Evolutionary conservation across 2,888 invertebrate genomes (phyloP).

Genomic region (Eledona agricola): DNA sequence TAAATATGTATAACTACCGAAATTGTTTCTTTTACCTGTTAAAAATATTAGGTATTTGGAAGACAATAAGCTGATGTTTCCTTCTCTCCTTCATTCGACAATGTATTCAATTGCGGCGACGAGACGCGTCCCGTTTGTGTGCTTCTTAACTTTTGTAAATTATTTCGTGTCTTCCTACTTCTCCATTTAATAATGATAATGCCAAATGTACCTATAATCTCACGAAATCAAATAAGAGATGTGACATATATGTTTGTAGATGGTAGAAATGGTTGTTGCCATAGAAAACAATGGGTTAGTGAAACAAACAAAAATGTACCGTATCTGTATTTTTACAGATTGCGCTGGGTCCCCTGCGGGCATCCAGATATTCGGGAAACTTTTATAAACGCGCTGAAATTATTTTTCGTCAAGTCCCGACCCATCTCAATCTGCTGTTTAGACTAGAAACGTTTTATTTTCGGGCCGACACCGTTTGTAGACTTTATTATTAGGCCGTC

Average conservation of each 20-base stretch:
- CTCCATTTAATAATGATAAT: conserved; percentile 46
- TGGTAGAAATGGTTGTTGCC: conserved; percentile 51
- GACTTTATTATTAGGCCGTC: conserved; percentile 24
- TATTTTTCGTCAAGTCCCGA: conserved; percentile 21
- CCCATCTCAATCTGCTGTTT: conserved; percentile 29
- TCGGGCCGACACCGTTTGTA: conserved; percentile 16
- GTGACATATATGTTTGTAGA: conserved; percentile 55
- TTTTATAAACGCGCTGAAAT: conserved; percentile 16
- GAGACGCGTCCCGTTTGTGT: conserved; percentile 13
- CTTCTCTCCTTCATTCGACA: conserved; percentile 23
- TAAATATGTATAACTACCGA: conserved; percentile 39
- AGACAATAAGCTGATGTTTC: conserved; percentile 50
- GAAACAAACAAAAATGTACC: conserved; percentile 40
- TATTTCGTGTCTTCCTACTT: conserved; percentile 50
- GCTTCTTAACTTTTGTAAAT: conserved; percentile 37
- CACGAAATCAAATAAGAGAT: conserved; percentile 50
- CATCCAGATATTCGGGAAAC: conserved; percentile 20
- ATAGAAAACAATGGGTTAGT: conserved; percentile 51
- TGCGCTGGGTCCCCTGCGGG: conserved; percentile 19
- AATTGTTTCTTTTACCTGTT: conserved; percentile 37
- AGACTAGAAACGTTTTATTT: conserved; percentile 21
- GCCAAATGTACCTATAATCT: conserved; percentile 58
- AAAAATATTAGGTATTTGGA: conserved; percentile 49
- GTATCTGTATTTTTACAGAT: conserved; percentile 34
- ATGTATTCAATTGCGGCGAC: conserved; percentile 6